Conservation (phyloP, 2,888 invertebrate species). For the Resseliella maxima region DNA sequence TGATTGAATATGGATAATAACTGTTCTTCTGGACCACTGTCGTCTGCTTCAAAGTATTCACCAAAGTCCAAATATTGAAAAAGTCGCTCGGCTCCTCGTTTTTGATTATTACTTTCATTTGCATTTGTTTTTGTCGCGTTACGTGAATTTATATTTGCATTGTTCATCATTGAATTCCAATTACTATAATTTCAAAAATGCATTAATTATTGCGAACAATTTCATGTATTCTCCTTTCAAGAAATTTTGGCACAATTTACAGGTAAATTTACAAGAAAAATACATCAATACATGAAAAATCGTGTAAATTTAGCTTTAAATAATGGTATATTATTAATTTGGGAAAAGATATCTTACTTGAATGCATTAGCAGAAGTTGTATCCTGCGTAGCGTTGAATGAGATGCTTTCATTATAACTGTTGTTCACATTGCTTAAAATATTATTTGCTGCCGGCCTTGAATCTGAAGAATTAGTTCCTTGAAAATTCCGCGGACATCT, state of each 20-base stretch:
- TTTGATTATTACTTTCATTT: constrained; percentile 65
- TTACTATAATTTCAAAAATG: background rate
- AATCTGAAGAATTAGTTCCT: constrained; percentile 52
- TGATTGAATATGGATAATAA: constrained; percentile 64
- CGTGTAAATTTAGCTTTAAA: too few relatives aligned
- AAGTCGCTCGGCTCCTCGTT: constrained; percentile 75
- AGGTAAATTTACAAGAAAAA: background rate
- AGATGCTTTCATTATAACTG: constrained; percentile 66
- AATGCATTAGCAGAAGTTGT: constrained; percentile 57
- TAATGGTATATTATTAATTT: too few relatives aligned
- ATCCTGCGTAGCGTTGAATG: constrained; percentile 67
- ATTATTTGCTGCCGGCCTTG: constrained; percentile 60
- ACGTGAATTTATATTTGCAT: background rate
- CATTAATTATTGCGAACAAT: background rate
- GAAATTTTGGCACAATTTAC: background rate
- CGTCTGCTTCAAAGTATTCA: constrained; percentile 81
- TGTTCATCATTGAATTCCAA: constrained; percentile 61
- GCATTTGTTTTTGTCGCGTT: constrained; percentile 60
- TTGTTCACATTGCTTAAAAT: constrained; percentile 68
- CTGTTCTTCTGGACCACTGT: constrained; percentile 73
- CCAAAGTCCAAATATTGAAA: too few relatives aligned
- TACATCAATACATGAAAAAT: background rate
- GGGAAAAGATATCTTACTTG: constrained; percentile 57
- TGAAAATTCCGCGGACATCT: background rate
- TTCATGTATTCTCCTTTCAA: background rate